Base-by-base conservation (phyloP, 2,113 vertebrate species). In the Pitta sordida region DNA sequence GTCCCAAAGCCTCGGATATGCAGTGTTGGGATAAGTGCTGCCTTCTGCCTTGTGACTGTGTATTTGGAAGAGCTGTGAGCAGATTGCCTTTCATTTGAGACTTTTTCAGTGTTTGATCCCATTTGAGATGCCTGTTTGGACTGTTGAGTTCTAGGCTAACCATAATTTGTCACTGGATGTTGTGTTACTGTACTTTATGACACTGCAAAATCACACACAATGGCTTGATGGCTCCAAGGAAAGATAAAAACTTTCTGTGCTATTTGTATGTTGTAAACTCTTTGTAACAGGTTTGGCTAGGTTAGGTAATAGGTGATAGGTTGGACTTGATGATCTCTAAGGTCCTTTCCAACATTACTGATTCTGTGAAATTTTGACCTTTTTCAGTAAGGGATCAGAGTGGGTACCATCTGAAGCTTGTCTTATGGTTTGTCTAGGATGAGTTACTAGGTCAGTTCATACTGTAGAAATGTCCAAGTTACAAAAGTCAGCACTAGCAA, bases 31-130 rank as follows among this genome's bases (percentile, higher is more conserved):
- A 15, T 11, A 24, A 41, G 19, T 65, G 34, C 48, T 4, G 2
- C 32, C 48, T 58, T 83, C 2, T 13, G 43, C 34, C 39, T 71
- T 0, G 0, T 37, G 46, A 22, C 46, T 11, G 7, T 52, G 64
- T 5, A 17, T 59, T 43, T 63, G 48, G 37, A 55, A 85, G 48
- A 44, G 30, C 26, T 65, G 34, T 15, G 67, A 80, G 59, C 18
- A 59, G 37, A 44, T 88, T 15, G 30, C 16, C 32, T n/a, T 74
- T 59, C 30, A 27, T 3, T 4, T 68, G 91, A 58, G 48, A 37
- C 13, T 67, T 56, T 29, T 70, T 8, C 0, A 3, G 15, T 70
- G 11, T 65, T 69, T 65, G 17, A 49, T 75, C 20, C 41, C 9
- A 0, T 77, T 44, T 90, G n/a, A 71, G 64, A 7, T 34, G 27